Evolutionary conservation across 2,797 vertebrate genomes (phyloP), one percentile per base, ranked within the genome.

Genomic region (Peromyscus melanophrys): DNA sequence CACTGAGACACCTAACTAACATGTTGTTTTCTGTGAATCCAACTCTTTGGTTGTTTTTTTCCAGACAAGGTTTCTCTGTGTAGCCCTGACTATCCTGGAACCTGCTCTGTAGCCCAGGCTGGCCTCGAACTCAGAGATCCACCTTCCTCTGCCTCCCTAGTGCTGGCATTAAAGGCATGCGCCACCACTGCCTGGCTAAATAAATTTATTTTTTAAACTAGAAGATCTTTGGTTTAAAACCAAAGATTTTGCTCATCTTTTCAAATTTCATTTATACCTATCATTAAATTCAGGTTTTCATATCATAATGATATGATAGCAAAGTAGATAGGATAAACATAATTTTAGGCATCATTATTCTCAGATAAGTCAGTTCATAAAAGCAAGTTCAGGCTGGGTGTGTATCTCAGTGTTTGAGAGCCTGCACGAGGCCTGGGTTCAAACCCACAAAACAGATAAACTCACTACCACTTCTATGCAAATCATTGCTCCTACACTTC

Each of bases 181-280:
- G 1, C 17, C 17, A 71, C n/a, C n/a, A 31, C 34, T 7, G 8
- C 17, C 67, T 0, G 3, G n/a, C 67, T 71, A 71, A n/a, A 37
- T n/a, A 71, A 71, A 21, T 37, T 78, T 84, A n/a, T 40, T 95
- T 90, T 96, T 75, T 82, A 82, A 92, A 89, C 11, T 40, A 96
- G 71, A 96, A 46, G 88, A 61, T 49, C 14, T 55, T 55, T 55
- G 16, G 52, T 55, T 17, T 55, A 2, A 17, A 55, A 55, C 52
- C 52, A 2, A 55, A 55, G 52, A 89, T 94, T 90, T 67, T 43
- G 17, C 75, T 75, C 13, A 78, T 86, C 57, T 89, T 85, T 93
- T 92, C 83, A 69, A 77, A 95, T 87, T 95, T 75, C 67, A 49
- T 93, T 91, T 84, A 65, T 75, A 94, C 6, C 63, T 85, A 77